A percentile compares a stretch with the other conserved stretches of the same genome.
These are phyloP conservation scores for Thymelicus lineola DNA, from an alignment of 2,888 invertebrate species.

Conservation along the genomic window DNA sequence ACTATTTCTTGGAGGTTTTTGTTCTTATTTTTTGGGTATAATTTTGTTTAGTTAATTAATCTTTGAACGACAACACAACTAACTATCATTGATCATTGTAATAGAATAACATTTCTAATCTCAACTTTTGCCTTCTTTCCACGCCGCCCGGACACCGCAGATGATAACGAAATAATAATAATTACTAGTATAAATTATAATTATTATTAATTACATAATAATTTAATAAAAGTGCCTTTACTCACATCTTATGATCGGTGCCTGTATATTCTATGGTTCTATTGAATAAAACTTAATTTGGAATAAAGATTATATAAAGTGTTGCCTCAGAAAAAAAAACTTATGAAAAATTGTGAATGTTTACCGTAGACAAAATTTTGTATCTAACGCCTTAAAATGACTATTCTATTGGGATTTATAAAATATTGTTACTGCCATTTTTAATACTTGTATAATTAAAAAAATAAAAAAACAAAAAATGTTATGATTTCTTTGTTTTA, in stretches of 20 bases:
- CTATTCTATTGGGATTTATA: too few relatives aligned
- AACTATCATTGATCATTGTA: slow-evolving; percentile 15
- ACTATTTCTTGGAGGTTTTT: too few relatives aligned
- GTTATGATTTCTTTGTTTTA: not conserved
- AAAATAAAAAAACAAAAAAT: too few relatives aligned
- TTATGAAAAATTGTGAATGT: not conserved
- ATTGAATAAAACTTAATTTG: slow-evolving; percentile 36
- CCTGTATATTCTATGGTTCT: slow-evolving; percentile 48
- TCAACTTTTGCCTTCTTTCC: slow-evolving; percentile 58
- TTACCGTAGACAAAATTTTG: not conserved
- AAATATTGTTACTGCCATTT: too few relatives aligned
- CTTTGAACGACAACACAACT: slow-evolving; percentile 31
- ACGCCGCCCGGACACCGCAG: slow-evolving; percentile 69
- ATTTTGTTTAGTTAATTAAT: slow-evolving; percentile 30
- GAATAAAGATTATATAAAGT: slow-evolving; percentile 32
- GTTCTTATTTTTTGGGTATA: not conserved
- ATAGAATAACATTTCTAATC: slow-evolving; percentile 44
- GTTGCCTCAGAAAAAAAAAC: slow-evolving; percentile 23
- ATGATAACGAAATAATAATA: slow-evolving; percentile 50
- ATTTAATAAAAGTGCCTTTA: slow-evolving; percentile 61
- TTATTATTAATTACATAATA: slow-evolving; percentile 34
- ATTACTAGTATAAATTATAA: slow-evolving; percentile 45
- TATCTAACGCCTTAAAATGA: not conserved
- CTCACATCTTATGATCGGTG: slow-evolving; percentile 60
- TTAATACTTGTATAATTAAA: too few relatives aligned